Conservation (phyloP, 2,888 invertebrate genomes). For the Drosophila quasianomalipes region DNA sequence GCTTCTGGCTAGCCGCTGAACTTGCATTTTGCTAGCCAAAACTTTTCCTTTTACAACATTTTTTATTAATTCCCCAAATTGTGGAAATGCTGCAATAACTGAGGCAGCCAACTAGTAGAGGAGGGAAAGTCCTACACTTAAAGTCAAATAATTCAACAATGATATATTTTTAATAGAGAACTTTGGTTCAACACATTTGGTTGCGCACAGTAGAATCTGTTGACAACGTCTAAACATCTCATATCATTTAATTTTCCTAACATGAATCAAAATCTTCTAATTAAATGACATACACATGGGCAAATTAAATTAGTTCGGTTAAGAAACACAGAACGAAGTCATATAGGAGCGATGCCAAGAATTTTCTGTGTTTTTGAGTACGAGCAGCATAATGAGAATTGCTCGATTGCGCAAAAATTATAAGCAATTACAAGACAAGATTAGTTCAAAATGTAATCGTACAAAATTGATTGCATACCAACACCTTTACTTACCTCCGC, state of each 20-base stretch:
- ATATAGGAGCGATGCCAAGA: no score
- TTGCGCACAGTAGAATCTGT: no score
- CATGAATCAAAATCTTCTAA: no score
- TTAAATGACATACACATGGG: no score
- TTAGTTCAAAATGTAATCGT: not conserved
- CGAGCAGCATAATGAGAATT: not conserved
- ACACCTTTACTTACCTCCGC: not conserved
- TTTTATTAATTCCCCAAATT: constrained; percentile 56
- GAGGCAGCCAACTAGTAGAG: not conserved
- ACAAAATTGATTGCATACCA: not conserved
- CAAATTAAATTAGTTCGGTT: no score
- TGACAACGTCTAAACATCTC: no score
- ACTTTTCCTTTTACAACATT: constrained; percentile 30
- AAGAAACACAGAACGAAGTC: no score
- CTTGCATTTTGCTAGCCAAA: constrained; percentile 27
- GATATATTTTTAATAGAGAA: not conserved
- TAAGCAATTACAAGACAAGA: not conserved
- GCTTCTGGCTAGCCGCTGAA: constrained; percentile 3
- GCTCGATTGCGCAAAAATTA: not conserved
- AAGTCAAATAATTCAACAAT: no score
- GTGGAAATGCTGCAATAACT: not conserved
- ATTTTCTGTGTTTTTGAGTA: no score
- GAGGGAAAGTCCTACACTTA: no score
- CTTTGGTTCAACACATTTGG: no score
- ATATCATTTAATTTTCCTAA: no score